A percentile compares a stretch with the other conserved stretches of the same genome.
phyloP scores from a whole-genome alignment of 2,113 vertebrate species.

The Pelusios castaneus region DNA sequence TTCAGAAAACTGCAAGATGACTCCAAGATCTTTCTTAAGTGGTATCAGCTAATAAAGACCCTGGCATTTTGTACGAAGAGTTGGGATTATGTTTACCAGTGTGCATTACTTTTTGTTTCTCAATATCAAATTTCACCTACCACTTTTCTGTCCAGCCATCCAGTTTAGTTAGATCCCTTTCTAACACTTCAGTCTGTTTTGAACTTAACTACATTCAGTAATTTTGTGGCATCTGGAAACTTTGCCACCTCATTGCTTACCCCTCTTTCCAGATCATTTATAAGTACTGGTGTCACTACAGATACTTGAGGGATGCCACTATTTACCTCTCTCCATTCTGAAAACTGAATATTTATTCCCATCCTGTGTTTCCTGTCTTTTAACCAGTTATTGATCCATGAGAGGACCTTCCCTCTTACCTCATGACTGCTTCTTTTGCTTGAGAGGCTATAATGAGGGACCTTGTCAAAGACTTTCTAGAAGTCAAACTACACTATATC shows the following conservation, averaged over 20 bases:
- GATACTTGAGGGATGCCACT: background rate
- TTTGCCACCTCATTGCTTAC: background rate
- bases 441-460: background rate
- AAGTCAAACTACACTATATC: too few relatives aligned
- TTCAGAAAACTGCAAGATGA: background rate
- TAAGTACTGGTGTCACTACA: background rate
- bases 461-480: too few relatives aligned
- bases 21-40: background rate
- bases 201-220: background rate
- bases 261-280: background rate
- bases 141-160: background rate
- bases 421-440: background rate
- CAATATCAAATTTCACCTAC: background rate
- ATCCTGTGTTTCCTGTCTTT: background rate
- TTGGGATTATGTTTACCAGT: background rate
- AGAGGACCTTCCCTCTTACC: background rate
- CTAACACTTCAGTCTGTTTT: background rate
- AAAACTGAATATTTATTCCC: too few relatives aligned
- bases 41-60: background rate
- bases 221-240: background rate
- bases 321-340: background rate
- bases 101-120: background rate
- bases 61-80: background rate
- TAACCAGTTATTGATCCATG: background rate
- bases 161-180: background rate